phyloP scores from a whole-genome alignment of 1,140 invertebrate species.

The Cecropterus lyciades region DNA sequence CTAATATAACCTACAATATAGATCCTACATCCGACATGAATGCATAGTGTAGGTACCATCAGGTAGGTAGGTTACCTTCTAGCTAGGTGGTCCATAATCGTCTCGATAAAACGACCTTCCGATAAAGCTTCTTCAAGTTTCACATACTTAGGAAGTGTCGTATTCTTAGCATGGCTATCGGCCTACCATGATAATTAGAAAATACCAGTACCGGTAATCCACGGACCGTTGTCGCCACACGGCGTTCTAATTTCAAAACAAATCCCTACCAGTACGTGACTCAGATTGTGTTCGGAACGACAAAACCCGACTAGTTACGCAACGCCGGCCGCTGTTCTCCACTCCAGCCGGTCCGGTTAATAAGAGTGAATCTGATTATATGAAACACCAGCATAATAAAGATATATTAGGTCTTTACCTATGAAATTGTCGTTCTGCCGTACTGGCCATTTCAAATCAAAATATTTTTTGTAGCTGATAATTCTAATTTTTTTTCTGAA shows the following conservation, averaged over 20 bases:
- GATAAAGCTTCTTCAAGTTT: background rate
- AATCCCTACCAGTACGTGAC: conserved; percentile 79
- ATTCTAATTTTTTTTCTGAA: no score
- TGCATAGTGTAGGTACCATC: no score
- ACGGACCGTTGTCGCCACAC: conserved; percentile 67
- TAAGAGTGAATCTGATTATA: conserved; percentile 70
- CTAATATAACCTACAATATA: no score
- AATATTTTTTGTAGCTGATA: no score
- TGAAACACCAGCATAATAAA: conserved; percentile 1
- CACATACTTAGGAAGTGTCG: conserved; percentile 3
- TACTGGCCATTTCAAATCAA: no score
- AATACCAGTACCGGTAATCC: conserved; percentile 74
- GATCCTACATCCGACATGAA: no score
- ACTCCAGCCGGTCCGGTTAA: conserved; percentile 56
- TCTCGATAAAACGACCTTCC: background rate
- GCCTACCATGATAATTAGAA: conserved; percentile 55
- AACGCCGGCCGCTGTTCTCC: conserved; percentile 47
- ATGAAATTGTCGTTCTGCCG: no score
- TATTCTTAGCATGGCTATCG: conserved; percentile 11
- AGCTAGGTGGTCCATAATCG: no score
- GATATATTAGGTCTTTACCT: background rate
- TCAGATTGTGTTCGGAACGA: conserved; percentile 77
- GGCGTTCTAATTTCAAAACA: conserved; percentile 80
- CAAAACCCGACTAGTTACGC: conserved; percentile 73
- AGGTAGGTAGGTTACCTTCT: no score